These are phyloP conservation scores for Thumatha senex DNA, from an alignment of 2,888 invertebrate genomes.

Conservation along the genomic window DNA sequence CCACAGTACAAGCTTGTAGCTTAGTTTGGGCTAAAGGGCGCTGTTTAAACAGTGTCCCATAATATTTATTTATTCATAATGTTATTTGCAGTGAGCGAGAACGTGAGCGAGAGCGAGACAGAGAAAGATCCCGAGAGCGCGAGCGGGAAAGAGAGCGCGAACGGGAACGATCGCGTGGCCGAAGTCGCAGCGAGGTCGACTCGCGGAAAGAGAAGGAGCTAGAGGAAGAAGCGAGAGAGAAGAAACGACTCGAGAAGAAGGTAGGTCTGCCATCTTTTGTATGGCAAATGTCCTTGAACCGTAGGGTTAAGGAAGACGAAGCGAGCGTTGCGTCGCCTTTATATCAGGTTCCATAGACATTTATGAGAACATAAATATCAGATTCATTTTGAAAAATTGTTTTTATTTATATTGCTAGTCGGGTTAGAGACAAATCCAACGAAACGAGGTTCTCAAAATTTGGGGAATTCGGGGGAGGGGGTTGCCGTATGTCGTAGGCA, in stretches of 20 bases:
- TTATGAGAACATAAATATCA: too few relatives aligned
- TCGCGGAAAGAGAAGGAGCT: conserved; percentile 90
- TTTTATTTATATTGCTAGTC: too few relatives aligned
- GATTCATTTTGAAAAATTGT: too few relatives aligned
- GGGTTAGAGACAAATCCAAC: too few relatives aligned
- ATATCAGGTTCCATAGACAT: too few relatives aligned
- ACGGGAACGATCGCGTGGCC: conserved; percentile 69
- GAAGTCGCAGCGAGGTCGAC: conserved; percentile 84
- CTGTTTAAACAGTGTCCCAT: too few relatives aligned
- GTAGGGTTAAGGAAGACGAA: neutral
- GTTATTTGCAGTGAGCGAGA: conserved; percentile 47
- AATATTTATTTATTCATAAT: too few relatives aligned
- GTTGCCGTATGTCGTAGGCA: too few relatives aligned
- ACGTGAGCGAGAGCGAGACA: conserved; percentile 50
- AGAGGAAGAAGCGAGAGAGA: conserved; percentile 96
- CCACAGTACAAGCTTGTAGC: too few relatives aligned
- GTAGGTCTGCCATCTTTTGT: neutral
- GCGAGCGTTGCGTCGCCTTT: neutral
- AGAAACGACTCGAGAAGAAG: conserved; percentile 94
- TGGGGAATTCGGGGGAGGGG: too few relatives aligned
- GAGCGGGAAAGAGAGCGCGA: conserved; percentile 69
- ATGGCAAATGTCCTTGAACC: neutral
- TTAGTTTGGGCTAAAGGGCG: too few relatives aligned
- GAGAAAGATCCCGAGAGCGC: conserved; percentile 63
- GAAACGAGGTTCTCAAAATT: too few relatives aligned